Base-by-base conservation (phyloP, 2,888 invertebrate species). In the Periphyllus acericola region DNA sequence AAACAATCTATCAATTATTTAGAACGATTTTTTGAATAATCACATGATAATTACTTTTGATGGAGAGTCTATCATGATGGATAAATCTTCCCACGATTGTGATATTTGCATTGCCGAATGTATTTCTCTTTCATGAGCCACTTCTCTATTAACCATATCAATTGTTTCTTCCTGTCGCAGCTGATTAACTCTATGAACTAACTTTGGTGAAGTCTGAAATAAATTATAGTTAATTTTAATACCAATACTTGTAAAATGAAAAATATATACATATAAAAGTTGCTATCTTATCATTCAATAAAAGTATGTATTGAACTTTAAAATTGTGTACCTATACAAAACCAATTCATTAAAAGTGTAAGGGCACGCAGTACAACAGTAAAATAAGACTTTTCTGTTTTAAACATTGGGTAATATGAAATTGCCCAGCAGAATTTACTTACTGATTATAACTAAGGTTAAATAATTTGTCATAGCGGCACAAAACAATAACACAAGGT, bases 31-130 rank as follows among this genome's bases (percentile, higher is more conserved):
- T 25, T 21, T 55, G 32, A 5, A 36, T 4, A 14, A 68, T 9
- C 11, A n/a, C 34, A 66, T 25, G 34, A 81, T 25, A 21, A 46
- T 83, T 88, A 85, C 89, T 74, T 89, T 89, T 74, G 89, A 60
- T 9, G 83, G 88, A 19, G 83, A 88, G 32, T 94, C 94, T 34
- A 92, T 94, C 91, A 95, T 95, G 90, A 96, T 92, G 14, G 96
- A 95, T 66, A 98, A 93, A 92, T 98, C 98, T 92, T 98, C 98
- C 94, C 96, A 98, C 11, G 97, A 97, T 92, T 97, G 97, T 4
- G 98, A 98, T 92, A 98, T 97, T 92, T 97, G 97, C 94, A 98
- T 96, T 89, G 97, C 96, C 90, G 95, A 95, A 92, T 97, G 97
- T 84, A 97, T 94, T 92, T 97, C 97, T 84, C 96, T 94, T 92